Evolutionary conservation across 2,888 invertebrate species (phyloP).

Genomic region (Epiblema foenella): DNA sequence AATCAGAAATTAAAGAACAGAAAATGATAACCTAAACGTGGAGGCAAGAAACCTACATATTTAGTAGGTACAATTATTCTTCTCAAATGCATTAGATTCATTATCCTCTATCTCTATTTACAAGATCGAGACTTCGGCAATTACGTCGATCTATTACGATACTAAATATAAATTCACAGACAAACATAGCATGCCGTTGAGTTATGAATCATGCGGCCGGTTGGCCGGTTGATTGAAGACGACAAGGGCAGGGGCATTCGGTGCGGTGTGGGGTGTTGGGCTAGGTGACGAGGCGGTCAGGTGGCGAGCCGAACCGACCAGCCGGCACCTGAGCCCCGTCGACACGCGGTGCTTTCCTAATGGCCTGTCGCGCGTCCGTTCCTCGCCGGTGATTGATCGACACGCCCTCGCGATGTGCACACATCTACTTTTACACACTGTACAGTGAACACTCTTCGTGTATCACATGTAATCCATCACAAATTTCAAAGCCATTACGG

Average conservation of each 20-base stretch:
- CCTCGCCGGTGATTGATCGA: constrained; percentile 80
- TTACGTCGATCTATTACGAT: constrained; percentile 13
- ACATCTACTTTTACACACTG: constrained; percentile 54
- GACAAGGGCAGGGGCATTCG: constrained; percentile 55
- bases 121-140: not conserved
- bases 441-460: constrained; percentile 65
- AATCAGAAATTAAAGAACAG: not conserved
- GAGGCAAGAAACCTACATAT: not conserved
- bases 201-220: constrained; percentile 57
- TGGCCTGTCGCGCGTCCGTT: constrained; percentile 80
- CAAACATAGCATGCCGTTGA: constrained; percentile 25
- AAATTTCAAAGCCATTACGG: constrained; percentile 52
- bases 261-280: constrained; percentile 43
- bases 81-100: not conserved
- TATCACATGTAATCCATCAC: constrained; percentile 76
- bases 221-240: constrained; percentile 63
- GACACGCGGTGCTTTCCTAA: constrained; percentile 66
- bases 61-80: not conserved
- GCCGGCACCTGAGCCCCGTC: constrained; percentile 72
- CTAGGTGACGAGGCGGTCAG: constrained; percentile 50
- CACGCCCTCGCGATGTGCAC: constrained; percentile 72
- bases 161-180: constrained; percentile 38
- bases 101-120: too few relatives aligned
- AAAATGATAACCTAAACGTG: not conserved
- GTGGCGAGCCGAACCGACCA: constrained; percentile 49